Evolutionary conservation across 2,888 invertebrate species (phyloP).

Genomic region (Candidula unifasciata): DNA sequence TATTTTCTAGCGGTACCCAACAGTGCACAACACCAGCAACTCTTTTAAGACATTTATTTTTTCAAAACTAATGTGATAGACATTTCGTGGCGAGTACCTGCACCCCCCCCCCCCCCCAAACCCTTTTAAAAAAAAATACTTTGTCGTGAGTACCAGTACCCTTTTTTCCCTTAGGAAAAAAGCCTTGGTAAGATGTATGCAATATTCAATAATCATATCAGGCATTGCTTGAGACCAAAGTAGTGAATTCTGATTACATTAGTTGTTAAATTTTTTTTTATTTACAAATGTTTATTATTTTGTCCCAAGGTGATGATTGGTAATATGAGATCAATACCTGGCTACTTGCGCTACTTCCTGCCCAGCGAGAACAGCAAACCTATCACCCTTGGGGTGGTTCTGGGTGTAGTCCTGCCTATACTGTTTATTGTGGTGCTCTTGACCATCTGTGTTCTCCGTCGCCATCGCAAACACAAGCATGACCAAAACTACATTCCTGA

Average conservation of each 20-base stretch:
- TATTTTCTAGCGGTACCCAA: too few species aligned
- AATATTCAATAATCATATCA: too few species aligned
- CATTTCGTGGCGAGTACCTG: too few species aligned
- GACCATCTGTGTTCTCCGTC: constrained; percentile 70
- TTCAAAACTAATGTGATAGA: too few species aligned
- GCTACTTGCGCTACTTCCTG: constrained; percentile 67
- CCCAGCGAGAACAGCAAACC: constrained; percentile 61
- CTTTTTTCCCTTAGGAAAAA: too few species aligned
- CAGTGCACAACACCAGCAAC: too few species aligned
- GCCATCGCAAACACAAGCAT: constrained; percentile 70
- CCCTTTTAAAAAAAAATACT: too few species aligned
- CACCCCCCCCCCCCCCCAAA: too few species aligned
- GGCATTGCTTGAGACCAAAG: too few species aligned
- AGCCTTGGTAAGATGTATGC: too few species aligned
- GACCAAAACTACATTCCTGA: constrained; percentile 71
- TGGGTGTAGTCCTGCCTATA: constrained; percentile 73
- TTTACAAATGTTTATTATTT: background rate
- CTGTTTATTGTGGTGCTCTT: constrained; percentile 70
- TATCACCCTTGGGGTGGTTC: constrained; percentile 71
- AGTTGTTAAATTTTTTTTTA: background rate
- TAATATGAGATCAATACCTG: constrained; percentile 62
- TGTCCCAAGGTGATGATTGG: constrained; percentile 65
- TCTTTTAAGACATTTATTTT: too few species aligned
- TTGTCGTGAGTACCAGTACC: too few species aligned
- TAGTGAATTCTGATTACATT: background rate